These are phyloP conservation scores for Megaptera novaeangliae DNA, from an alignment of 2,113 vertebrate genomes.

Conservation along the genomic window DNA sequence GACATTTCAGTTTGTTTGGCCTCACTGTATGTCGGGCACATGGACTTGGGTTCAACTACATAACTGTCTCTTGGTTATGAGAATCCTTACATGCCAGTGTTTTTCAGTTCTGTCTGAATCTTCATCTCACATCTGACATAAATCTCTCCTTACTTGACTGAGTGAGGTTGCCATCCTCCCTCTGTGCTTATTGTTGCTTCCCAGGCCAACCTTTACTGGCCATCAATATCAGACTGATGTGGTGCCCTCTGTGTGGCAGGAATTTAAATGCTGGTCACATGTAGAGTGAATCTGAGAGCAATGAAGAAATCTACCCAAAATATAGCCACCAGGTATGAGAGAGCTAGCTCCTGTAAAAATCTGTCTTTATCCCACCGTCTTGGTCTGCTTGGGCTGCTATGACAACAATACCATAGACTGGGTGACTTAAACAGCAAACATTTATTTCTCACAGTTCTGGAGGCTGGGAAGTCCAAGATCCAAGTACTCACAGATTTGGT, in stretches of 20 bases:
- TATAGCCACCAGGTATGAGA: background rate
- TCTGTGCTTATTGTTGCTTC: background rate
- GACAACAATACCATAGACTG: background rate
- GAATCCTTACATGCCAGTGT: background rate
- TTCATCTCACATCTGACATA: background rate
- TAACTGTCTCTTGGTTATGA: background rate
- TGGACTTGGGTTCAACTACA: background rate
- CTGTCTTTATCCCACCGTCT: background rate
- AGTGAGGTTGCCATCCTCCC: background rate
- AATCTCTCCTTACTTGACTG: background rate
- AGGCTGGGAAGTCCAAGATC: background rate
- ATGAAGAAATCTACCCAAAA: background rate
- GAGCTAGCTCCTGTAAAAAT: background rate
- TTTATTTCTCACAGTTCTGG: background rate
- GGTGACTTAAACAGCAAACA: background rate
- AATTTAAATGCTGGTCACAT: background rate
- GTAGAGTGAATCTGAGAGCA: background rate
- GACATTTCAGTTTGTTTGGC: background rate
- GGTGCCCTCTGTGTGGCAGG: background rate
- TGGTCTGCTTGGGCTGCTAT: background rate
- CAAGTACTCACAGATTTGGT: background rate
- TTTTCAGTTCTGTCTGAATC: background rate
- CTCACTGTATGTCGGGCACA: background rate
- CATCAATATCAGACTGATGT: background rate
- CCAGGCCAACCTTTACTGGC: background rate